Conservation (phyloP, 1,140 invertebrate genomes). For the Solenopsis invicta region DNA sequence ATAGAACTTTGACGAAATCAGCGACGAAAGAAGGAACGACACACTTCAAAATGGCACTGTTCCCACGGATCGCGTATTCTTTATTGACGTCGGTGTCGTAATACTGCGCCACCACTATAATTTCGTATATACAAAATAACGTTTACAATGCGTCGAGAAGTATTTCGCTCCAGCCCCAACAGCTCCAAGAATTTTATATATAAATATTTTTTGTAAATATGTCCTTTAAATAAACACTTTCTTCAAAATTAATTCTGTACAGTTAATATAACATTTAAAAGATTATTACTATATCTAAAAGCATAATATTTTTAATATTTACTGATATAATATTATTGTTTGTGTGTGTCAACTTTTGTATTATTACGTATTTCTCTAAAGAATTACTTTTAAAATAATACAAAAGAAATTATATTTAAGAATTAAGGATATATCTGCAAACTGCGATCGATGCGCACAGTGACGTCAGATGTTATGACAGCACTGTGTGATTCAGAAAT, state of each 20-base stretch:
- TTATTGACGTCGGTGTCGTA: slow-evolving; percentile 96
- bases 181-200: slow-evolving; percentile 12
- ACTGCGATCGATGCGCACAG: neutral
- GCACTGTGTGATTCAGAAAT: slow-evolving; percentile 52
- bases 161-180: slow-evolving; percentile 49
- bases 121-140: slow-evolving; percentile 56
- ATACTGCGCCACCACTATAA: slow-evolving; percentile 94
- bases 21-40: slow-evolving; percentile 96
- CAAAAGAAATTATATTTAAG: neutral
- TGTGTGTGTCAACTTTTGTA: neutral
- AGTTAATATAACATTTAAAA: slow-evolving; percentile 13
- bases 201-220: neutral
- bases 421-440: slow-evolving; percentile 1
- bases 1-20: slow-evolving; percentile 95
- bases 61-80: slow-evolving; percentile 96
- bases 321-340: neutral
- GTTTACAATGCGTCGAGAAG: neutral
- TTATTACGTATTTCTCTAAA: neutral
- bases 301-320: slow-evolving; percentile 9
- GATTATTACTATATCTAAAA: neutral
- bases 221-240: neutral
- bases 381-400: neutral
- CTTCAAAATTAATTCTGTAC: neutral
- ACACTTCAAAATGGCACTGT: slow-evolving; percentile 96
- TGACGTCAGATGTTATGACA: slow-evolving; percentile 46